Evolutionary conservation across 2,113 vertebrate species (phyloP).

Genomic region (Haemorhous mexicanus): DNA sequence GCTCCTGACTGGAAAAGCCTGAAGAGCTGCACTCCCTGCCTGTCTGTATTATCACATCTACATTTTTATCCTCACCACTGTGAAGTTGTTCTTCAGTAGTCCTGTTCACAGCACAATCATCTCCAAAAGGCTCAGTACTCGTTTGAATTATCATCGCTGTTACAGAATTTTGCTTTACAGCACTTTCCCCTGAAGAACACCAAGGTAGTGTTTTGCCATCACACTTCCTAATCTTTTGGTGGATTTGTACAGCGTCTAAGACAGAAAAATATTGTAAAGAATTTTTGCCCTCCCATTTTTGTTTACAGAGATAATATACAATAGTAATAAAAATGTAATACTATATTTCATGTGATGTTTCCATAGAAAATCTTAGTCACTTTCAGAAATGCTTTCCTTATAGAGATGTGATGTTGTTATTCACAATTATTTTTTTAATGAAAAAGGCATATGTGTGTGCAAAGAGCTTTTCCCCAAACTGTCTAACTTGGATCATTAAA

Average conservation of each 20-base stretch:
- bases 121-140: background rate
- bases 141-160: constrained; percentile 4
- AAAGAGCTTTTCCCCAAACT: background rate
- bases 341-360: background rate
- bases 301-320: background rate
- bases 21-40: background rate
- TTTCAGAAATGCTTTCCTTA: background rate
- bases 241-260: constrained; percentile 17
- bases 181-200: background rate
- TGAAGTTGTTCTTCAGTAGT: background rate
- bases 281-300: background rate
- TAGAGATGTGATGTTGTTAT: background rate
- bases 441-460: background rate
- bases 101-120: background rate
- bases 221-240: background rate
- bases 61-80: background rate
- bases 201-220: background rate
- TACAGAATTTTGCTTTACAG: background rate
- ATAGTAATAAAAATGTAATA: background rate
- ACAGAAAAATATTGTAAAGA: background rate
- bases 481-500: background rate
- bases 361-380: background rate
- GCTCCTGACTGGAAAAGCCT: background rate
- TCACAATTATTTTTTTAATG: background rate
- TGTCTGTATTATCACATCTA: background rate